Evolutionary conservation across 2,888 invertebrate genomes (phyloP), one percentile per base, ranked within the genome.

Genomic region (Oligia fasciuncula): DNA sequence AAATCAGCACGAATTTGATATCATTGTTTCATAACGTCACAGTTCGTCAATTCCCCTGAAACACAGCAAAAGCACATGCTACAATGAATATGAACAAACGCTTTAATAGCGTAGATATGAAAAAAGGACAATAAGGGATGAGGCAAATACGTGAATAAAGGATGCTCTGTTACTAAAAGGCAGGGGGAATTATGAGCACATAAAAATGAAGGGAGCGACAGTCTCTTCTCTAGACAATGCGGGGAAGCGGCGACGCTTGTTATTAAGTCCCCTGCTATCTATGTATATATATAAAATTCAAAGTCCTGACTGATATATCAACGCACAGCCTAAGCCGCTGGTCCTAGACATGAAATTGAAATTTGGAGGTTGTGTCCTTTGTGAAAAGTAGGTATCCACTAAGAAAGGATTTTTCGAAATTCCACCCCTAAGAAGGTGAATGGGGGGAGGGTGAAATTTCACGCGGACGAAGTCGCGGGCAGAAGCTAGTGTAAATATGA

Each of bases 41-140:
- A 84, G 82, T 76, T 85, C 81, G 87, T 87, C 86, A 88, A 87
- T 83, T 76, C 68, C 72, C 66, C 75, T 73, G 80, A 77, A 88
- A 85, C 80, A 84, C 69, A 78, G 80, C 80, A 74, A 87, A 75
- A 69, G 79, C 81, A 86, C 85, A 87, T 79, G 81, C 77, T 80
- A 85, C 85, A 81, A 88, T 88, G 91, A 90, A 90, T 88, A 90
- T 86, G 90, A 92, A 93, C 92, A 92, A 92, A 91, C 91, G 88
- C 87, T 81, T 87, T 89, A 91, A 92, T 91, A 92, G 91, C 91
- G 91, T 91, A 92, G 91, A 93, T 93, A 93, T 93, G 93, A 92
- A 93, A 90, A 93, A 94, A 92, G 92, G 91, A 93, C 92, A 94
- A 93, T 93, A 92, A 93, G 91, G 92, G 88, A 91, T 90, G 91